A percentile compares a stretch with the other conserved stretches of the same genome.
Conservation (phyloP, 2,888 invertebrate species). For the Vesta saturnalis region DNA sequence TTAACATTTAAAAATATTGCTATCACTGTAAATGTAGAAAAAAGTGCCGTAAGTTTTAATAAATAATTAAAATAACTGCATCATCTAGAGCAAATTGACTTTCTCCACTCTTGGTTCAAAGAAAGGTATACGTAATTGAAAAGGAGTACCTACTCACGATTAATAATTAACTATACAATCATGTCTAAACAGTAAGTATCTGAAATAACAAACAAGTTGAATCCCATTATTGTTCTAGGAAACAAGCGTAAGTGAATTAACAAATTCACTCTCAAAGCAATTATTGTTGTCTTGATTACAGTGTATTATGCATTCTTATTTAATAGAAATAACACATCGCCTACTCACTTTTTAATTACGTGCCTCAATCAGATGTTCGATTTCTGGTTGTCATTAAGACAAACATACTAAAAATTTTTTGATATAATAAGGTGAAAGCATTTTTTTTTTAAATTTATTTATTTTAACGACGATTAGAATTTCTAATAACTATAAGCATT, state of each 20-base stretch:
- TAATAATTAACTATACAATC: constrained; percentile 24
- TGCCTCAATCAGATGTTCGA: neutral
- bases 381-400: neutral
- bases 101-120: constrained; percentile 27
- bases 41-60: constrained; percentile 13
- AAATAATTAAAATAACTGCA: constrained; percentile 28
- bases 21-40: neutral
- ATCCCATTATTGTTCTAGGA: constrained; percentile 30
- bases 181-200: constrained; percentile 22
- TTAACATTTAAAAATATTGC: constrained; percentile 5
- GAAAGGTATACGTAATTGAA: constrained; percentile 36
- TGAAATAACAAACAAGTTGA: constrained; percentile 14
- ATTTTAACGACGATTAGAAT: constrained; percentile 17
- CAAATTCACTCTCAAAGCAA: constrained; percentile 24
- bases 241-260: constrained; percentile 27
- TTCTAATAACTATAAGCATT: constrained; percentile 22
- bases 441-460: constrained; percentile 13
- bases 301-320: constrained; percentile 24
- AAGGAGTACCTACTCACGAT: constrained; percentile 30
- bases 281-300: constrained; percentile 14
- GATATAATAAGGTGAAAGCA: constrained; percentile 25
- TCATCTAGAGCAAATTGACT: constrained; percentile 32
- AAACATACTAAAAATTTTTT: neutral
- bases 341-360: constrained; percentile 1
- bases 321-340: constrained; percentile 27